A percentile compares a stretch with the other conserved stretches of the same genome.
Evolutionary conservation across 1,140 invertebrate genomes (phyloP).

Genomic region (Stegodyphus mimosarum): DNA sequence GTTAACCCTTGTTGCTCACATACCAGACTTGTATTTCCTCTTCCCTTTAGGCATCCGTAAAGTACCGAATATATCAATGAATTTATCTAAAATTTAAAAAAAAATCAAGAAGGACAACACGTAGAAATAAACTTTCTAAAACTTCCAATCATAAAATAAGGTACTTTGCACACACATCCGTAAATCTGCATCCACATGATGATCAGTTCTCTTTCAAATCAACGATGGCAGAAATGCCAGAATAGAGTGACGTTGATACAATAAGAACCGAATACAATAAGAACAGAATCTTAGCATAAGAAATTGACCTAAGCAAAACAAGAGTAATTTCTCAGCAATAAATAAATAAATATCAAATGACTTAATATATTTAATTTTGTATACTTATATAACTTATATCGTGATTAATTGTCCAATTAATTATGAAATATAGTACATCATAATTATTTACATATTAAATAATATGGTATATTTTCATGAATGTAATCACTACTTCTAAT

Average conservation of each 20-base stretch:
- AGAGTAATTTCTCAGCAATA: too few species aligned
- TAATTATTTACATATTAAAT: too few species aligned
- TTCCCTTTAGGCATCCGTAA: constrained; percentile 67
- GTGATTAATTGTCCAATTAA: too few species aligned
- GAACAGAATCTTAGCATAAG: too few species aligned
- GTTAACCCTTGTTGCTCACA: constrained; percentile 39
- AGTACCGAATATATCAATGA: constrained; percentile 22
- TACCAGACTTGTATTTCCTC: constrained; percentile 64
- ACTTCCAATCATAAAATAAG: constrained; percentile 50
- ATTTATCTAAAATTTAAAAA: constrained; percentile 41
- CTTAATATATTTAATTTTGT: too few species aligned
- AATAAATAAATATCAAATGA: too few species aligned
- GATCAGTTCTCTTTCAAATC: constrained; percentile 2
- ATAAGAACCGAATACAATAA: background rate
- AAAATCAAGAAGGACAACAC: constrained; percentile 63
- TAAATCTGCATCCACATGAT: constrained; percentile 43
- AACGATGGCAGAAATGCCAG: constrained; percentile 20
- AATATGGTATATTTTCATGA: too few species aligned
- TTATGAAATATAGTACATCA: too few species aligned
- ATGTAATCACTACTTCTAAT: too few species aligned
- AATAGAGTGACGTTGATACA: background rate
- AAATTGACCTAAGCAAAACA: too few species aligned
- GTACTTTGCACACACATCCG: constrained; percentile 17
- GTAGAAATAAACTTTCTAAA: constrained; percentile 60
- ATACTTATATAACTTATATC: too few species aligned